Conservation (phyloP, 2,113 vertebrate species). For the Apteryx owenii region DNA sequence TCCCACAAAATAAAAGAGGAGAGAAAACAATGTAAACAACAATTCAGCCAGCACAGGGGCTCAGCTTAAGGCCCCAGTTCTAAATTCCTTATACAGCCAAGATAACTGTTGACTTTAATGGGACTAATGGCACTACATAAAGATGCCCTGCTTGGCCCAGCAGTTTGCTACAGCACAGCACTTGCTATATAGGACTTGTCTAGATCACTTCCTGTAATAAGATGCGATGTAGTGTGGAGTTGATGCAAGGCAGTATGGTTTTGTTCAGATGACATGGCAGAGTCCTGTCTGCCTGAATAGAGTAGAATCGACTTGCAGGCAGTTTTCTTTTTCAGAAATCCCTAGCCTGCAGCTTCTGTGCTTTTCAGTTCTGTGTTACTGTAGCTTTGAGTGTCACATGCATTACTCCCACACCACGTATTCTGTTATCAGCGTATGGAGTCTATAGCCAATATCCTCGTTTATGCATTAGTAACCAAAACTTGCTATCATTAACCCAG, state of each 20-base stretch:
- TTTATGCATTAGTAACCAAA: neutral
- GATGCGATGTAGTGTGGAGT: rapidly evolving
- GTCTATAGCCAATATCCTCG: neutral
- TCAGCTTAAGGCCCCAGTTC: neutral
- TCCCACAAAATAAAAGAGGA: neutral
- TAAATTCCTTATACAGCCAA: neutral
- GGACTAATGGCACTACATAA: neutral
- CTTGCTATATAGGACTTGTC: neutral
- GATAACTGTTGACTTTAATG: neutral
- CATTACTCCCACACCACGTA: neutral
- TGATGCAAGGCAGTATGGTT: neutral
- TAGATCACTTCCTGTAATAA: neutral
- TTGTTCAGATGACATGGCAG: neutral
- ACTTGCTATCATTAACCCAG: neutral
- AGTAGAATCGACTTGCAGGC: too few relatives aligned
- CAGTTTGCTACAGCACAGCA: neutral
- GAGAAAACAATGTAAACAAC: neutral
- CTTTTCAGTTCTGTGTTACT: neutral
- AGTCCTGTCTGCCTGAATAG: neutral
- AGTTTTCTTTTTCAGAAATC: neutral
- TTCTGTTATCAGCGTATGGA: neutral
- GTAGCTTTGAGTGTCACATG: neutral
- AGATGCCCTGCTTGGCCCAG: neutral
- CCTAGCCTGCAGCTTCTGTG: neutral
- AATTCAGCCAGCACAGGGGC: neutral